Conservation (phyloP, 35 echinoderm and acorn worm genomes). For the Lytechinus variegatus region DNA sequence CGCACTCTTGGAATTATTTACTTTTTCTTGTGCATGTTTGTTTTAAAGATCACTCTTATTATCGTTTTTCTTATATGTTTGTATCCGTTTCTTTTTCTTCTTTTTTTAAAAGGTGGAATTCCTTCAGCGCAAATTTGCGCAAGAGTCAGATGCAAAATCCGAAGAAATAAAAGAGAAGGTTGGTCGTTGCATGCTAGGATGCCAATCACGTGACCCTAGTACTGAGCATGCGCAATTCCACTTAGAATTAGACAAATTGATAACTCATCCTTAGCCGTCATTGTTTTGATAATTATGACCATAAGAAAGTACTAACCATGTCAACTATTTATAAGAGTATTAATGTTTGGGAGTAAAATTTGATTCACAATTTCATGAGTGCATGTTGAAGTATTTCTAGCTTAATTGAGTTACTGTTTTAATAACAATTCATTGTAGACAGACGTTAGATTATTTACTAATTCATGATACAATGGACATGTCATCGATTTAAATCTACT, state of each 20-base stretch:
- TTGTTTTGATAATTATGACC: neutral
- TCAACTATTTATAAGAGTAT: neutral
- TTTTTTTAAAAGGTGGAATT: constrained; percentile 78
- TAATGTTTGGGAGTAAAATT: neutral
- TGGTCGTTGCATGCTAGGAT: constrained; percentile 50
- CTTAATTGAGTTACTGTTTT: neutral
- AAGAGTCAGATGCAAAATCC: constrained; percentile 72
- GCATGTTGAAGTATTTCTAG: neutral
- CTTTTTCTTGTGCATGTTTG: neutral
- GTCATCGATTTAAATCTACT: too few relatives aligned
- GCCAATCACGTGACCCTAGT: neutral
- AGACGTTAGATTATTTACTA: neutral
- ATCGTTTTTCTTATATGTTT: neutral
- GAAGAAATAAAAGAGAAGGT: constrained; percentile 88
- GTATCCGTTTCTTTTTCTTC: constrained; percentile 35
- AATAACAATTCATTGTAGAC: neutral
- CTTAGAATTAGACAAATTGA: constrained; percentile 24
- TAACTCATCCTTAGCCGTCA: constrained; percentile 4
- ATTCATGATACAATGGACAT: neutral
- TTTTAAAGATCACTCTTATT: neutral
- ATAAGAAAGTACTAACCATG: neutral
- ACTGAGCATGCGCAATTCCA: constrained; percentile 56
- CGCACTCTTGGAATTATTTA: neutral
- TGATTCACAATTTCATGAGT: neutral
- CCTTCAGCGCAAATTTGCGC: constrained; percentile 78